Conservation (phyloP, 1,140 invertebrate genomes). For the Euura lappo region DNA sequence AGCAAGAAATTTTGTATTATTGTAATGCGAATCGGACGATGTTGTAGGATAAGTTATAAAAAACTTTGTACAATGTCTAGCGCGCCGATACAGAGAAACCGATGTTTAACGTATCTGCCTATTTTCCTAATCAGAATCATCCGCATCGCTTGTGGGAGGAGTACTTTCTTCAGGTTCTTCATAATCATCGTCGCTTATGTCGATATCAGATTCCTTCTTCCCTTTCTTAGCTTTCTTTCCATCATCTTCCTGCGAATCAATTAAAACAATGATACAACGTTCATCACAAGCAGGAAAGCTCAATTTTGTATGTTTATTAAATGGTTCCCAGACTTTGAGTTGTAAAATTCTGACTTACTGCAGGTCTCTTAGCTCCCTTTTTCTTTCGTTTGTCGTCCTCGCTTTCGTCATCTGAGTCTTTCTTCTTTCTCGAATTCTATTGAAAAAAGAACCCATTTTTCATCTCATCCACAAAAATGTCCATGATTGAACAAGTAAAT, state of each 20-base stretch:
- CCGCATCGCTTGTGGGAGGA: conserved; percentile 55
- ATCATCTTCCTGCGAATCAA: conserved; percentile 14
- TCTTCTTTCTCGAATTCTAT: conserved; percentile 42
- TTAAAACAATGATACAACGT: not conserved
- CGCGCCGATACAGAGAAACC: not conserved
- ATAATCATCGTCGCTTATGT: conserved; percentile 48
- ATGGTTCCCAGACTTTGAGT: too few species aligned
- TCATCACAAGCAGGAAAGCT: not conserved
- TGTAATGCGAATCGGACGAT: not conserved
- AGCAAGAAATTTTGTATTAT: not conserved
- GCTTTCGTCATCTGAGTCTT: conserved; percentile 40
- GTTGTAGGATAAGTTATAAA: not conserved
- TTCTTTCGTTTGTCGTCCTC: conserved; percentile 42
- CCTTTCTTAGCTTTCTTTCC: conserved; percentile 34
- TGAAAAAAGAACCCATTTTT: conserved; percentile 17
- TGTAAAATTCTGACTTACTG: conserved; percentile 1
- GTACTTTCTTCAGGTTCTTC: conserved; percentile 54
- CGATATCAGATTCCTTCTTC: conserved; percentile 46
- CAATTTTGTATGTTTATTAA: too few species aligned
- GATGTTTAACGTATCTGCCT: conserved; percentile 35
- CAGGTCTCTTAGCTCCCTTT: conserved; percentile 35
- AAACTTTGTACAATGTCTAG: conserved; percentile 7
- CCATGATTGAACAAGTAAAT: conserved; percentile 22
- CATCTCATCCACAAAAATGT: conserved; percentile 18
- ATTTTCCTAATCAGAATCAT: conserved; percentile 43